Evolutionary conservation across 2,113 vertebrate species (phyloP).

Genomic region (Phyllostomus discolor): DNA sequence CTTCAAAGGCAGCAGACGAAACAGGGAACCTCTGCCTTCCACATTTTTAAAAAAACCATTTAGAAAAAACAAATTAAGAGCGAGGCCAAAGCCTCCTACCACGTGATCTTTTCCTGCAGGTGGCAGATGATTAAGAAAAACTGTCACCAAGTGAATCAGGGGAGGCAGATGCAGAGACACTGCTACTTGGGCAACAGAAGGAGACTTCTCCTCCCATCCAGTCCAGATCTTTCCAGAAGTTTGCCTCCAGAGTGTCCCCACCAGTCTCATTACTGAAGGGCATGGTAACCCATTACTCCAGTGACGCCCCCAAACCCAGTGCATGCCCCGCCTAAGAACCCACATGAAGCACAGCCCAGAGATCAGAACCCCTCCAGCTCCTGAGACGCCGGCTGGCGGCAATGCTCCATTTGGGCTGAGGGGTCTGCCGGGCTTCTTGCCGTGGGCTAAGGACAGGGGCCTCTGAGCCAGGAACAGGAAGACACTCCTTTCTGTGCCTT

Average conservation of each 20-base stretch:
- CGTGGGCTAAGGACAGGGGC: neutral
- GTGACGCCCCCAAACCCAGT: neutral
- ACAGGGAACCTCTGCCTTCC: neutral
- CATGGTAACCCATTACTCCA: neutral
- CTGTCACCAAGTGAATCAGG: neutral
- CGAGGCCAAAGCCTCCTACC: neutral
- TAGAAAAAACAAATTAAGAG: neutral
- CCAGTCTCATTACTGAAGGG: neutral
- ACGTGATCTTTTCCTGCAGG: neutral
- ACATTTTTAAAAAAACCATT: neutral
- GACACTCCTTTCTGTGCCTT: too few relatives aligned
- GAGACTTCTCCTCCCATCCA: neutral
- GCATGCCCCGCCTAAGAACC: accelerated
- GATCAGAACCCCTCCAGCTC: neutral
- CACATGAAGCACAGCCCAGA: neutral
- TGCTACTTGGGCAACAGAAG: neutral
- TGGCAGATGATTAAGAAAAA: neutral
- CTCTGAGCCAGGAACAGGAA: neutral
- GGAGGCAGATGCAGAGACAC: neutral
- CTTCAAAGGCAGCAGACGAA: neutral
- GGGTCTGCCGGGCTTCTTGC: neutral
- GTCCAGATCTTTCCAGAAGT: neutral
- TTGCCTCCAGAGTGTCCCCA: neutral
- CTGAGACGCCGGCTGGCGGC: neutral
- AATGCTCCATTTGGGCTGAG: neutral